Percentiles rank a stretch among this genome's conserved stretches.
These are phyloP conservation scores for Byasa hedistus DNA, from an alignment of 2,888 invertebrate species.

Conservation along the genomic window DNA sequence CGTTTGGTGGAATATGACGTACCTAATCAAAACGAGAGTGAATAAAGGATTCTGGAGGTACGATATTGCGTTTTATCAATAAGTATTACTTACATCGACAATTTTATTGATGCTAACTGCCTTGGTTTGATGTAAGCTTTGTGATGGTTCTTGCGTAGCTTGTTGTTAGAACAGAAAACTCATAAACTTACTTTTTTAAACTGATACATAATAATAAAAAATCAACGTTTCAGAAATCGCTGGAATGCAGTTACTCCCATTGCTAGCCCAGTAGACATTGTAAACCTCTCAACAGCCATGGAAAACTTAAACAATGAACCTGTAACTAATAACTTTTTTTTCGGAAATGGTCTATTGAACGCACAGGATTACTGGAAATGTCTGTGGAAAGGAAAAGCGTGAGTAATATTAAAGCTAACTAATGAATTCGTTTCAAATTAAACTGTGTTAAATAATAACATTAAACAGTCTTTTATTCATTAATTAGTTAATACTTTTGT, in stretches of 20 bases:
- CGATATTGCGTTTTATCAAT: background rate
- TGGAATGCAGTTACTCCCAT: slow-evolving; percentile 62
- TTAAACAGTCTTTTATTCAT: too few relatives aligned
- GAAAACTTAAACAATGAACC: slow-evolving; percentile 38
- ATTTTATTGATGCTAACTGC: too few relatives aligned
- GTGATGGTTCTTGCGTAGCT: background rate
- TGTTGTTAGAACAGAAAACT: background rate
- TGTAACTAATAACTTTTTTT: slow-evolving; percentile 54
- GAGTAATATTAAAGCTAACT: slow-evolving; percentile 36
- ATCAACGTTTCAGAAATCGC: slow-evolving; percentile 45
- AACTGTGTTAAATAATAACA: background rate
- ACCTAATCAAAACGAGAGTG: slow-evolving; percentile 51
- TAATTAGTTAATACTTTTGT: background rate
- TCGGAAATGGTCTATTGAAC: slow-evolving; percentile 47
- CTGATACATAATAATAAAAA: too few relatives aligned
- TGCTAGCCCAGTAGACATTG: slow-evolving; percentile 50
- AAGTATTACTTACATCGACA: background rate
- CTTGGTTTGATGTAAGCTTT: too few relatives aligned
- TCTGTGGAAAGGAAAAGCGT: slow-evolving; percentile 71
- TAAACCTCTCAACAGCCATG: slow-evolving; percentile 34
- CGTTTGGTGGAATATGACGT: slow-evolving; percentile 80
- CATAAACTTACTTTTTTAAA: background rate
- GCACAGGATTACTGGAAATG: slow-evolving; percentile 62
- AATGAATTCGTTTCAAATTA: background rate
- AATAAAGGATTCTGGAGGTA: slow-evolving; percentile 51